A percentile compares a stretch with the other conserved stretches of the same genome.
Conservation (phyloP, 2,888 invertebrate species). For the Lamellibrachia satsuma region DNA sequence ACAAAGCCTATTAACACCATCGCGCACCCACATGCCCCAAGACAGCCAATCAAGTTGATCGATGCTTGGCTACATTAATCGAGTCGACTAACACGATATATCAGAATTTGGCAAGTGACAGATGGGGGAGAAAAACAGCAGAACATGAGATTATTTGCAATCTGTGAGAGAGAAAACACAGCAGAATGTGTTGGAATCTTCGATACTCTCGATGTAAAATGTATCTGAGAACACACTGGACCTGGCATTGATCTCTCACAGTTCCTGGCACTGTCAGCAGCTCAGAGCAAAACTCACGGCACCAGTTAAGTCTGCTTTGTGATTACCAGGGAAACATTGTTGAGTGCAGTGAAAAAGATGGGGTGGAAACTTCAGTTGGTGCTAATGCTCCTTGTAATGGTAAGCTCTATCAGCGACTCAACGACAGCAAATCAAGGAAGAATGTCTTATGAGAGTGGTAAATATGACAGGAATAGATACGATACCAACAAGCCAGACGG, state of each 20-base stretch:
- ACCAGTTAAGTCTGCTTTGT: neutral
- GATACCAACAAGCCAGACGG: neutral
- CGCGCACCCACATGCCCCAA: neutral
- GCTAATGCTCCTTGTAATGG: neutral
- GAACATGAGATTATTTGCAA: neutral
- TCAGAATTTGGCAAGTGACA: neutral
- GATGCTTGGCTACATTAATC: neutral
- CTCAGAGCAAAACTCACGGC: neutral
- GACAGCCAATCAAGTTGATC: neutral
- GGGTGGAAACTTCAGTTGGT: neutral
- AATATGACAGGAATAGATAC: neutral
- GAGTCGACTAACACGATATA: neutral
- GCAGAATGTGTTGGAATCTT: neutral
- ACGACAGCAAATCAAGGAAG: neutral
- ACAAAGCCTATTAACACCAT: neutral
- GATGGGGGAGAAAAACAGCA: neutral
- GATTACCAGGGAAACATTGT: neutral
- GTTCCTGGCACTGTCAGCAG: neutral
- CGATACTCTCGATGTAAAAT: neutral
- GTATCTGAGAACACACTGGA: neutral
- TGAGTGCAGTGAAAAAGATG: neutral
- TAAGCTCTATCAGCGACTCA: neutral
- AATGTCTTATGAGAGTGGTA: neutral
- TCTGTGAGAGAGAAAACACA: neutral
- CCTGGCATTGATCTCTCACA: neutral